phyloP scores from a whole-genome alignment of 2,888 invertebrate genomes.

The Cephus rjabovi region DNA sequence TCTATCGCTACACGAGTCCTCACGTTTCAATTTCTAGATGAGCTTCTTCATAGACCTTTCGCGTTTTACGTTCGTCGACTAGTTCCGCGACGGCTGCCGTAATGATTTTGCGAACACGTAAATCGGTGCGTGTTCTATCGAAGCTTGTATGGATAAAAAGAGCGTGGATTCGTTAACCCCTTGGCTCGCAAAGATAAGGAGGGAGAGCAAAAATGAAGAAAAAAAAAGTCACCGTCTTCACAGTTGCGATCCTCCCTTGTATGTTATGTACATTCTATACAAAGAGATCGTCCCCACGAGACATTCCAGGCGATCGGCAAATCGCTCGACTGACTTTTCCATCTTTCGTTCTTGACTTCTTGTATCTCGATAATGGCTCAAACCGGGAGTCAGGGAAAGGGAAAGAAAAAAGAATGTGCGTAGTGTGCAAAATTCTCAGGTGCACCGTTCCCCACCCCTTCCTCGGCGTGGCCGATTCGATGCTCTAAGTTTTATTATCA shows the following conservation, averaged over 20 bases:
- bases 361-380: neutral
- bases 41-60: neutral
- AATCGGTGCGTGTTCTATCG: too few relatives aligned
- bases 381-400: neutral
- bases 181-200: neutral
- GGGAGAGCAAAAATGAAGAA: neutral
- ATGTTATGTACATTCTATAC: neutral
- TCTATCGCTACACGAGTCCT: neutral
- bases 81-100: too few relatives aligned
- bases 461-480: neutral
- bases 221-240: neutral
- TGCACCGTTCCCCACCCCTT: neutral
- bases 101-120: neutral
- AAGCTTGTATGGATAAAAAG: neutral
- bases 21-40: neutral
- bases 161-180: neutral
- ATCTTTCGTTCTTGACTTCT: neutral
- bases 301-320: neutral
- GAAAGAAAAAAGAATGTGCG: neutral
- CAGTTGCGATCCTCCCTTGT: neutral
- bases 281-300: neutral
- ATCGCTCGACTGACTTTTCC: neutral
- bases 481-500: conserved; percentile 1
- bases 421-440: neutral
- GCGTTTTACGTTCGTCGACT: neutral